These are phyloP conservation scores for Camponotus vicinus DNA, from an alignment of 1,140 invertebrate genomes.

Conservation along the genomic window DNA sequence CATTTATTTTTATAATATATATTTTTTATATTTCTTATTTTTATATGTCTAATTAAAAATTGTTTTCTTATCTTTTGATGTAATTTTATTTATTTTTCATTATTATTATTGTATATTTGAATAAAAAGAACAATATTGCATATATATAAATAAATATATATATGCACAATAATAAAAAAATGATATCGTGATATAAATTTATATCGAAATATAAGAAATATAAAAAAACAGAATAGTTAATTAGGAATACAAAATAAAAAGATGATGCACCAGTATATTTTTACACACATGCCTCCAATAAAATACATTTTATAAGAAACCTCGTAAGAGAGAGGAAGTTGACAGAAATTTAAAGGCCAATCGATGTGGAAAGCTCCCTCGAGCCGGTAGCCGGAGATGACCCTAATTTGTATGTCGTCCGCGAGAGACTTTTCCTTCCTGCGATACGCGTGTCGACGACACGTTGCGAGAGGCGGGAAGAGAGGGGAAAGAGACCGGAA, in stretches of 20 bases:
- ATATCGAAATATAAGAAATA: no score
- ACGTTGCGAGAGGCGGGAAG: background rate
- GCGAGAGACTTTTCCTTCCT: constrained; percentile 52
- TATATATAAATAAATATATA: no score
- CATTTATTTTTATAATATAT: constrained; percentile 7
- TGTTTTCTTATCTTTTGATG: no score
- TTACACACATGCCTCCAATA: background rate
- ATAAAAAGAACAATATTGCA: no score
- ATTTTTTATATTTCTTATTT: no score
- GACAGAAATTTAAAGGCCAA: constrained; percentile 25
- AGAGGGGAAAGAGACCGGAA: background rate
- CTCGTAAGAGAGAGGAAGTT: background rate
- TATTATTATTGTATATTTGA: no score
- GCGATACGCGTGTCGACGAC: constrained; percentile 26
- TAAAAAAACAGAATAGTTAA: background rate
- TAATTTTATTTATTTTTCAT: no score
- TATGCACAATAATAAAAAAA: no score
- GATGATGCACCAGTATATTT: background rate
- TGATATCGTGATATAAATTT: no score
- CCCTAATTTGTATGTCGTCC: constrained; percentile 49
- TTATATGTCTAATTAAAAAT: no score
- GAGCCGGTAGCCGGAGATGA: constrained; percentile 47
- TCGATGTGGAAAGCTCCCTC: constrained; percentile 34
- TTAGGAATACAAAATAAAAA: background rate
- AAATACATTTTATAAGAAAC: background rate